Base-by-base conservation (phyloP, 1,140 invertebrate species). In the Zaprionus ghesquierei region DNA sequence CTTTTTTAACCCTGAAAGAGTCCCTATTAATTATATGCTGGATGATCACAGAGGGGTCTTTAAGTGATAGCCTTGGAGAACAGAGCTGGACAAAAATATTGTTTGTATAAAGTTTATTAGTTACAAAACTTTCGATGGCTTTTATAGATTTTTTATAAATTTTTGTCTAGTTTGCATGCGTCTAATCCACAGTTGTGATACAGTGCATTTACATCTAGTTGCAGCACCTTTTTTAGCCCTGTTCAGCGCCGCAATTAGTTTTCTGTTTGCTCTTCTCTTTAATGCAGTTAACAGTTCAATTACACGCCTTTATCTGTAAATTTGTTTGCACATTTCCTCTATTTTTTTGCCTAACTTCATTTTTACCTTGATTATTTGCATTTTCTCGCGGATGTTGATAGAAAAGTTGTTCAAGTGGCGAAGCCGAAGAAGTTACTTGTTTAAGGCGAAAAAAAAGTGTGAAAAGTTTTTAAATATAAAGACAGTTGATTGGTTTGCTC, bases 221-320 rank as follows among this genome's bases (percentile, higher is more conserved):
- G 6, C 20, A 29, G 20, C 23, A 35, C 31, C 5, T 29, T 51
- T 50, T 25, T 20, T 13, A 22, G 1, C 13, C 12, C 29, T 59
- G 27, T 23, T 29, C 12, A 60, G 41, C 18, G 12, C 31, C 29
- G 56, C 64, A 70, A 70, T 56, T 65, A 55, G 54, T 56, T 70
- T 29, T 8, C n/a, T 49, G 55, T 71, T 75, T 75, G 20, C 44
- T 62, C 49, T 64, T 27, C 13, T 27, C 41, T 41, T 61, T 41
- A 54, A 31, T 72, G 27, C 55, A 72, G 71, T 72, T 72, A 50
- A 50, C 76, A 69, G 58, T 31, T 75, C 60, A 77, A 64, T 70
- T 64, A 69, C n/a, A 62, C 54, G 50, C 71, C 53, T 68, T 61
- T 44, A 54, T 74, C 63, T 69, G 33, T 12, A 23, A 20, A 31